Evolutionary conservation across 2,888 invertebrate species (phyloP).

Genomic region (Lamproptera curius): DNA sequence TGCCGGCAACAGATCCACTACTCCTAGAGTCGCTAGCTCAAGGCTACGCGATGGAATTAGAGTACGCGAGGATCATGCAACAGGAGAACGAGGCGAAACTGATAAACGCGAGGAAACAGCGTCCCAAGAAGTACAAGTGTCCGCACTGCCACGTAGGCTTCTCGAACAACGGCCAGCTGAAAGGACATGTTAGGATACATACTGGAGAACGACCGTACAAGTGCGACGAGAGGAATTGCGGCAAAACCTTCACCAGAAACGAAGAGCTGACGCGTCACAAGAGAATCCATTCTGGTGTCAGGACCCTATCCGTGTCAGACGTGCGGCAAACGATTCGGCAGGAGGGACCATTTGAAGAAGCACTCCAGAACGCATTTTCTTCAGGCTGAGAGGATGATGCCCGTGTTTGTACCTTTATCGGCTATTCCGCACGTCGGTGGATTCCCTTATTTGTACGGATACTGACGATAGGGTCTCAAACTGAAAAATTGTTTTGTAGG

Average conservation of each 20-base stretch:
- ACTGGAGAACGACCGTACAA: constrained; percentile 94
- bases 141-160: constrained; percentile 93
- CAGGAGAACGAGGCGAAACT: constrained; percentile 85
- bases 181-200: constrained; percentile 94
- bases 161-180: constrained; percentile 95
- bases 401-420: constrained; percentile 79
- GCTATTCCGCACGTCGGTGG: constrained; percentile 62
- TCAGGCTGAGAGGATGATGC: constrained; percentile 80
- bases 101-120: constrained; percentile 83
- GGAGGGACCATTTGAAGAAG: constrained; percentile 96
- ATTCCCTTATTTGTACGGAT: constrained; percentile 77
- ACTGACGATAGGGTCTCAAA: too few relatives aligned
- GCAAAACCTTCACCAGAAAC: constrained; percentile 94
- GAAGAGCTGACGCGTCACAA: constrained; percentile 95
- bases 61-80: constrained; percentile 83
- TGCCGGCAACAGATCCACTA: constrained; percentile 65
- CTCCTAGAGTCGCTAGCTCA: constrained; percentile 71
- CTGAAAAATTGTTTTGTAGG: too few relatives aligned
- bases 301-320: constrained; percentile 91
- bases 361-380: constrained; percentile 91
- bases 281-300: constrained; percentile 90
- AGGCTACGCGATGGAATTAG: constrained; percentile 81
- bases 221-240: constrained; percentile 90
- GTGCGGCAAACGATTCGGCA: constrained; percentile 95
- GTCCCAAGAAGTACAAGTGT: constrained; percentile 95